phyloP scores from a whole-genome alignment of 2,888 invertebrate genomes.

The Dione vanillae region DNA sequence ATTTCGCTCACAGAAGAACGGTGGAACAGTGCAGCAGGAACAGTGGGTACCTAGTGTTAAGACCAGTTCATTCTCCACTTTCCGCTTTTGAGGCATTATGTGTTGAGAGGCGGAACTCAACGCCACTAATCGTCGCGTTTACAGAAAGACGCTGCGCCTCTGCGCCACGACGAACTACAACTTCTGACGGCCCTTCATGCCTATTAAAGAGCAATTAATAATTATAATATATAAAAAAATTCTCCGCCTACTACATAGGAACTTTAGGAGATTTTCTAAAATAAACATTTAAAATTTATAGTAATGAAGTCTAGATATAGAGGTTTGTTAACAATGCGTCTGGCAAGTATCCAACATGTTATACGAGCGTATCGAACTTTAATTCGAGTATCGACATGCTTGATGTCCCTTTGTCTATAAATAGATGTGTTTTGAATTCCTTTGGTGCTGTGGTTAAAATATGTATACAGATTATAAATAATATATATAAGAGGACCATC shows the following conservation, averaged over 20 bases:
- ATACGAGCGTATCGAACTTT: constrained; percentile 30
- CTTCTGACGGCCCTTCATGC: too few species aligned
- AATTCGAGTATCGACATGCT: constrained; percentile 15
- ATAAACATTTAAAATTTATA: neutral
- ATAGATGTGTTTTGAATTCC: neutral
- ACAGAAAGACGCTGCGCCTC: too few species aligned
- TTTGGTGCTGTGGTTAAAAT: neutral
- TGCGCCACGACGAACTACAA: too few species aligned
- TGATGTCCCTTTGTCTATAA: constrained; percentile 6
- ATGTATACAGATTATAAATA: neutral
- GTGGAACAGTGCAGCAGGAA: too few species aligned
- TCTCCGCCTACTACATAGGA: neutral
- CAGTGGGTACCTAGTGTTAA: too few species aligned
- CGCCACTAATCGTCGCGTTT: too few species aligned
- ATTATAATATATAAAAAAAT: neutral
- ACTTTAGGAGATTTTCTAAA: neutral
- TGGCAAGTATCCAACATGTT: constrained; percentile 26
- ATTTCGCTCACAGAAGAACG: too few species aligned
- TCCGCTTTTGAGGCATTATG: too few species aligned
- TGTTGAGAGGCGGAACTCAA: too few species aligned
- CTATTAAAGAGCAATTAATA: too few species aligned
- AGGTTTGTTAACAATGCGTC: constrained; percentile 19
- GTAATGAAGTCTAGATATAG: constrained; percentile 30
- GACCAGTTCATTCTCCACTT: too few species aligned
- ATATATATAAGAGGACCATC: too few species aligned